A percentile compares a stretch with the other conserved stretches of the same genome.
phyloP scores from a whole-genome alignment of 2,113 vertebrate species.

The Gambusia affinis region DNA sequence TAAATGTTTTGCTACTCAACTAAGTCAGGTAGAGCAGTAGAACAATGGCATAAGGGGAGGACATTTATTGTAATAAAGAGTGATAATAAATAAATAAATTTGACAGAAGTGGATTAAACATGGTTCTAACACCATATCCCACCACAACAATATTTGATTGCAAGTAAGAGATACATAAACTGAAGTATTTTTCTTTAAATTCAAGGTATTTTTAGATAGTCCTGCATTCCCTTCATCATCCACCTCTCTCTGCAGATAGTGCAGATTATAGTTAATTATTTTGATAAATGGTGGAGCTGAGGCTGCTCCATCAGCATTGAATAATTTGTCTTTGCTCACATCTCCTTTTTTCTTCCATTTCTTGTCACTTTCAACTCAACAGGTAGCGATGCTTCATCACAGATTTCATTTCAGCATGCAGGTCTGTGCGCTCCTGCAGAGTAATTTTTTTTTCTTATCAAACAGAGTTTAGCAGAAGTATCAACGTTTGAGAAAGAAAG shows the following conservation, averaged over 20 bases:
- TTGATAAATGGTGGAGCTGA: constrained; percentile 76
- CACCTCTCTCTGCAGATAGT: constrained; percentile 61
- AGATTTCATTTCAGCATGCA: neutral
- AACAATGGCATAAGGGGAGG: neutral
- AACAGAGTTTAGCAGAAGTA: neutral
- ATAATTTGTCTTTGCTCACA: constrained; percentile 64
- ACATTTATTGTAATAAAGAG: neutral
- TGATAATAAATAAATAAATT: neutral
- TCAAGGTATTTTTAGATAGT: constrained; percentile 29
- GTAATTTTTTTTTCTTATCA: constrained; percentile 15
- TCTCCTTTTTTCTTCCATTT: constrained; percentile 6
- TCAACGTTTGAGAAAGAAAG: neutral
- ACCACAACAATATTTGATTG: constrained; percentile 1
- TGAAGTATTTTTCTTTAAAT: constrained; percentile 18
- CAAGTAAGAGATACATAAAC: constrained; percentile 14
- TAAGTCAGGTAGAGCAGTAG: neutral
- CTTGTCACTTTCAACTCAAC: neutral
- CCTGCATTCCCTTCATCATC: constrained; percentile 25
- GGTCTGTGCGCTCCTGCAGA: neutral
- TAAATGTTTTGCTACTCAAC: neutral
- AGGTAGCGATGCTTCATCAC: neutral
- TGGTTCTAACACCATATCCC: neutral
- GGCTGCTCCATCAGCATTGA: constrained; percentile 75
- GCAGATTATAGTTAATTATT: constrained; percentile 81
- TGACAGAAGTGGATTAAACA: neutral